Percentiles rank a stretch among this genome's conserved stretches.
phyloP scores from a whole-genome alignment of 1,140 invertebrate genomes.

The Drosophila neocordata region DNA sequence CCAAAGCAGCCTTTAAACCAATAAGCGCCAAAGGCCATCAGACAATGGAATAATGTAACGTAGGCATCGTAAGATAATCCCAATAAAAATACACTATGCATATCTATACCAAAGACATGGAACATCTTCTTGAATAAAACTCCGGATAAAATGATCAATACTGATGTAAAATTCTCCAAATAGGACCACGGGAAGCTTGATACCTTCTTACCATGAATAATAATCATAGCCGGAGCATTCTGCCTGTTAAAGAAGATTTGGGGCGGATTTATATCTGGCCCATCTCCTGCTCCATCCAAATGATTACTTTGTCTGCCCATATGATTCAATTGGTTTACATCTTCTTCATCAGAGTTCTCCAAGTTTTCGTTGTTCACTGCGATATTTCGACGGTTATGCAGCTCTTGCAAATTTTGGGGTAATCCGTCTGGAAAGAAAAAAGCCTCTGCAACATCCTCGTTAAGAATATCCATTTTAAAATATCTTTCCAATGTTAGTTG shows the following conservation, averaged over 20 bases:
- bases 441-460: neutral
- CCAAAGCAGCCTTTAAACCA: neutral
- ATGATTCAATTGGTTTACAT: neutral
- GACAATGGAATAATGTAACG: conserved; percentile 1
- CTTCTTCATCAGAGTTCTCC: neutral
- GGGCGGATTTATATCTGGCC: neutral
- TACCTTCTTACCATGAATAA: neutral
- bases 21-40: neutral
- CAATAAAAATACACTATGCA: neutral
- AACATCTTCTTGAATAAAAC: neutral
- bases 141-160: neutral
- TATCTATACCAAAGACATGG: neutral
- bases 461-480: neutral
- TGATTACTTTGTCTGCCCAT: neutral
- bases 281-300: conserved; percentile 2
- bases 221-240: neutral
- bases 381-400: neutral
- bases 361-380: neutral
- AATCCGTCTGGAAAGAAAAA: neutral
- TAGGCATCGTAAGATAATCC: neutral
- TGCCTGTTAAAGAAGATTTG: neutral
- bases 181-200: neutral
- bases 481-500: no score
- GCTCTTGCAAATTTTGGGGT: neutral
- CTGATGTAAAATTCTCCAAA: neutral